phyloP scores from a whole-genome alignment of 1,140 invertebrate genomes.

The Thaumatotibia leucotreta region DNA sequence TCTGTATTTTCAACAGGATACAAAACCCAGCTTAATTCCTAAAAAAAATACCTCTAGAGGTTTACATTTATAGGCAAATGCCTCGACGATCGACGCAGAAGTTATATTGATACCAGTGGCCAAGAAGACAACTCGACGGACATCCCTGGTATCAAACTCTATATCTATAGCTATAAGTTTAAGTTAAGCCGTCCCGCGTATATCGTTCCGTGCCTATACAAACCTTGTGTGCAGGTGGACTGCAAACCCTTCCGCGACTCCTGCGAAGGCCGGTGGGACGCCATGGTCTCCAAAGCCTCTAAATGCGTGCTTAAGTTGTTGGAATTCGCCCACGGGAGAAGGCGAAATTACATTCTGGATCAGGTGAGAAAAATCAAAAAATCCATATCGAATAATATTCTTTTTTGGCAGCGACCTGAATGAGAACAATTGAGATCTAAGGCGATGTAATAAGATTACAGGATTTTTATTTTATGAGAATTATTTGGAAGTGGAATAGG shows the following conservation, averaged over 20 bases:
- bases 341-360: slow-evolving; percentile 95
- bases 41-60: slow-evolving; percentile 40
- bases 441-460: not conserved
- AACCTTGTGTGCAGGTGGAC: slow-evolving; percentile 62
- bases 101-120: slow-evolving; percentile 53
- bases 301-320: slow-evolving; percentile 89
- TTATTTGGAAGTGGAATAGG: not conserved
- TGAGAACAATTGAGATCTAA: slow-evolving; percentile 62
- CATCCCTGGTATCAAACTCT: slow-evolving; percentile 57
- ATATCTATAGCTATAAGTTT: slow-evolving; percentile 33
- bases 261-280: slow-evolving; percentile 86
- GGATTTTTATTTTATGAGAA: not conserved
- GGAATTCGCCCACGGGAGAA: slow-evolving; percentile 87
- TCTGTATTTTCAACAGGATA: slow-evolving; percentile 68
- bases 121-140: slow-evolving; percentile 41
- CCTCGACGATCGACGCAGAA: not conserved
- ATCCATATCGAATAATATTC: slow-evolving; percentile 14
- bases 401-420: slow-evolving; percentile 43
- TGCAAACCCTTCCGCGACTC: slow-evolving; percentile 68
- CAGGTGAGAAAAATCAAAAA: slow-evolving; percentile 82
- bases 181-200: slow-evolving; percentile 30
- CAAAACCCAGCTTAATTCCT: slow-evolving; percentile 48
- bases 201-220: slow-evolving; percentile 30
- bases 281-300: slow-evolving; percentile 89
- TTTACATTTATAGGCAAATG: slow-evolving; percentile 16